Evolutionary conservation across 2,888 invertebrate species (phyloP), one percentile per base, ranked within the genome.

Genomic region (Acronicta alni): DNA sequence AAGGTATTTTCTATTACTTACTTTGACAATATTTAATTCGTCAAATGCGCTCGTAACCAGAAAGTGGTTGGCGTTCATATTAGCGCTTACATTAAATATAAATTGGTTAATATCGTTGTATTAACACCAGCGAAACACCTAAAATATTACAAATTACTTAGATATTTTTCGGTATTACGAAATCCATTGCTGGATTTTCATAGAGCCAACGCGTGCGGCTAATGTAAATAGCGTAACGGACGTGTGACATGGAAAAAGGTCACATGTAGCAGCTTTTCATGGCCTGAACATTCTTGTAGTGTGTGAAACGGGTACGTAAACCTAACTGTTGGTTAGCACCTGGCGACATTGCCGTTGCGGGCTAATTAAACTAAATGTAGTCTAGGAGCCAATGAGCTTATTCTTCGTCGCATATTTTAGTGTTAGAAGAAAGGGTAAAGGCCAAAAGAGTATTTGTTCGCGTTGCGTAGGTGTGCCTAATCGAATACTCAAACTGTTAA

Each of bases 51-150:
- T 46, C 15, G 5, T 32, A 57, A 43, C 64, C 57, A 69, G 57
- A 70, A 54, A 39, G 1, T 69, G 6, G 3, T 57, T 67, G 57
- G 41, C 43, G 9, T 7, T 9, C 8, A 15, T 30, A 10, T 64
- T 64, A 67, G 65, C 57, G 43, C 0, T 23, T 12, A 43, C 0
- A 17, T 49, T 56, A 48, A 41, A 47, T 26, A 12, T 57, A 58
- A 52, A 58, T 58, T 68, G 70, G 44, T 43, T 35, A 35, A 26
- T 63, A 64, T 20, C 64, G 70, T 26, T 57, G 39, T 7, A 67
- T 67, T 60, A 67, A 52, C 60, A 60, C 46, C 18, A 42, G 8
- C 16, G 4, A 38, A 35, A 17, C 23, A 37, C n/a, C 7, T n/a
- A 26, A 32, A 12, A 16, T 41, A 3, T 20, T 14, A 14, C 10